A percentile compares a stretch with the other conserved stretches of the same genome.
Evolutionary conservation across 2,888 invertebrate genomes (phyloP).

Genomic region (Nomada ferruginata): DNA sequence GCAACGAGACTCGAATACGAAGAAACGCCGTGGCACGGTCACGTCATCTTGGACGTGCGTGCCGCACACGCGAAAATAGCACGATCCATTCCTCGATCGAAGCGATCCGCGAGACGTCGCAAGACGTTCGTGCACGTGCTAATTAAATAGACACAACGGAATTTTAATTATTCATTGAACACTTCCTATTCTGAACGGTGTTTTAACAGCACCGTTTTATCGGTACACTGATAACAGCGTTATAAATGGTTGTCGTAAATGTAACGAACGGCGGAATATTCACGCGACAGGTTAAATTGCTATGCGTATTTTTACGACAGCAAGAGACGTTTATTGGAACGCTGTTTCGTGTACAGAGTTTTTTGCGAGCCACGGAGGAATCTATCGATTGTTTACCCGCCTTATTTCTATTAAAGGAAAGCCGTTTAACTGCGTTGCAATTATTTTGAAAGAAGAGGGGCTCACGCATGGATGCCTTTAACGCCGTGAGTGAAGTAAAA

Average conservation of each 20-base stretch:
- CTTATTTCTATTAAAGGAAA: slow-evolving; percentile 4
- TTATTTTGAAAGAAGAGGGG: neutral
- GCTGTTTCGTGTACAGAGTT: neutral
- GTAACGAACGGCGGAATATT: neutral
- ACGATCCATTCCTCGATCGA: slow-evolving; percentile 12
- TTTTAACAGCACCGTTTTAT: too few species aligned
- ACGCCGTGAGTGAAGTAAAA: neutral
- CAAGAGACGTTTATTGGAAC: neutral
- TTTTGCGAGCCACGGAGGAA: neutral
- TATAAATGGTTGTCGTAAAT: neutral
- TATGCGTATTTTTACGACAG: neutral
- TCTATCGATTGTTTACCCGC: slow-evolving; percentile 1
- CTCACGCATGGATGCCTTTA: neutral
- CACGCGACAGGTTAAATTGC: neutral
- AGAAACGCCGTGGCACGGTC: slow-evolving; percentile 56
- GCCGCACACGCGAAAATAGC: slow-evolving; percentile 54
- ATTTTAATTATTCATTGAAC: neutral
- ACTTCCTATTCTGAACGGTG: neutral
- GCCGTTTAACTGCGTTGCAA: neutral
- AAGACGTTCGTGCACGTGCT: slow-evolving; percentile 52
- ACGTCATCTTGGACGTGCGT: slow-evolving; percentile 58
- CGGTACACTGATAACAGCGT: neutral
- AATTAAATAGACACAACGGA: slow-evolving; percentile 19
- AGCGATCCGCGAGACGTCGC: slow-evolving; percentile 25
- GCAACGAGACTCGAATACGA: slow-evolving; percentile 25